Base-by-base conservation (phyloP, 2,888 invertebrate genomes). In the Oscheius sp. region DNA sequence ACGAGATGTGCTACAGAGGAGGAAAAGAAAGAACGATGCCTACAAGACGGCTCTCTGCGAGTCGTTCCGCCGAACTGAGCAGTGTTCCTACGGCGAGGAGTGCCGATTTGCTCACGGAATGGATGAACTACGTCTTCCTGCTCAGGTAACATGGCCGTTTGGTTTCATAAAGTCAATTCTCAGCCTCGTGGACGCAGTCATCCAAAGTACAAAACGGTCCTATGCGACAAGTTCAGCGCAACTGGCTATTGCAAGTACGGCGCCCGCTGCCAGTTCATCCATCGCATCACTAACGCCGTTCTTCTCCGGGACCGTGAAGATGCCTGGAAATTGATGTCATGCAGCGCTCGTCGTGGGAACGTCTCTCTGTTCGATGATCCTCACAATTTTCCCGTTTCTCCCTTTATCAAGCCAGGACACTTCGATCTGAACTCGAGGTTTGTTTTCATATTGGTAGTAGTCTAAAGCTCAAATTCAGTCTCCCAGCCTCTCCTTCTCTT, bases 201-300 rank as follows among this genome's bases (percentile, higher is more conserved):
- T 78, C 84, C 84, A 60, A 84, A 84, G 74, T 84, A 84, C 80
- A 84, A 84, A 75, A 84, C 84, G 21, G 80, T 81, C 29, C 79
- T 84, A 32, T 84, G 84, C 59, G 82, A 82, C 75, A 84, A 84
- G 73, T 84, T 84, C 71, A 77, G 77, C 50, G 75, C 72, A 1
- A 79, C 79, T 7, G 82, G 82, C 10, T 76, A 60, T 32, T 82
- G 82, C 75, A 76, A 75, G 53, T 82, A 82, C 62, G 82, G 79
- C 1, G 75, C 74, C 42, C 60, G 78, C 60, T 82, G 82, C 66
- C 77, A 77, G 73, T 82, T 77, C 79, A 82, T 82, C 51, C 82
- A 82, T 57, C 75, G 79, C 51, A 53, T 79, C 51, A 65, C 76
- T n/a, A 76, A 75, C 33, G 60, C 72, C 5, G 11, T 48, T 0